Evolutionary conservation across 53 echinoderm and acorn worm species (phyloP).

Genomic region (Actinopyga echinites): DNA sequence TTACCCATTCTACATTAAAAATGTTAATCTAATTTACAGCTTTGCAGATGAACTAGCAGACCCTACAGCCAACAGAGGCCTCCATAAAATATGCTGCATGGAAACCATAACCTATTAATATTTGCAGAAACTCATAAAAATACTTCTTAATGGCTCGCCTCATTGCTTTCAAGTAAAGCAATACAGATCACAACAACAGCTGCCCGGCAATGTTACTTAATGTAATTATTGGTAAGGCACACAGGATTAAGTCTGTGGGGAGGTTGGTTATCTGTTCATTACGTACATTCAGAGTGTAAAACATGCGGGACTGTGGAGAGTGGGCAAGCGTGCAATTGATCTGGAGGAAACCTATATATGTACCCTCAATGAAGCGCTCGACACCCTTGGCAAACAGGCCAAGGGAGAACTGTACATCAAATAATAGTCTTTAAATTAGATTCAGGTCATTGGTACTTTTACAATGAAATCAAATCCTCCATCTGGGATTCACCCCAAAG

Average conservation of each 20-base stretch:
- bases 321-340: constrained; percentile 26
- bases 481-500: constrained; percentile 3
- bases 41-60: constrained; percentile 10
- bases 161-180: constrained; percentile 43
- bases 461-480: constrained; percentile 18
- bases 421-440: constrained; percentile 36
- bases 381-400: constrained; percentile 9
- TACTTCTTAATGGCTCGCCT: constrained; percentile 41
- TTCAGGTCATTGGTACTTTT: constrained; percentile 45
- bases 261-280: constrained; percentile 29
- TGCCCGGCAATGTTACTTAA: constrained; percentile 44
- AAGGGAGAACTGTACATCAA: constrained; percentile 9
- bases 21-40: constrained; percentile 49
- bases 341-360: neutral
- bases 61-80: constrained; percentile 37
- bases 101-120: constrained; percentile 48
- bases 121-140: constrained; percentile 45
- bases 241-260: constrained; percentile 28
- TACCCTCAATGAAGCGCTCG: neutral
- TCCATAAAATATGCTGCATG: constrained; percentile 38
- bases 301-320: neutral
- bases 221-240: constrained; percentile 22
- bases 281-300: neutral
- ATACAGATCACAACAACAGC: constrained; percentile 45
- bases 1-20: constrained; percentile 42